Evolutionary conservation across 1,140 invertebrate genomes (phyloP).

Genomic region (Heterodera carotae): DNA sequence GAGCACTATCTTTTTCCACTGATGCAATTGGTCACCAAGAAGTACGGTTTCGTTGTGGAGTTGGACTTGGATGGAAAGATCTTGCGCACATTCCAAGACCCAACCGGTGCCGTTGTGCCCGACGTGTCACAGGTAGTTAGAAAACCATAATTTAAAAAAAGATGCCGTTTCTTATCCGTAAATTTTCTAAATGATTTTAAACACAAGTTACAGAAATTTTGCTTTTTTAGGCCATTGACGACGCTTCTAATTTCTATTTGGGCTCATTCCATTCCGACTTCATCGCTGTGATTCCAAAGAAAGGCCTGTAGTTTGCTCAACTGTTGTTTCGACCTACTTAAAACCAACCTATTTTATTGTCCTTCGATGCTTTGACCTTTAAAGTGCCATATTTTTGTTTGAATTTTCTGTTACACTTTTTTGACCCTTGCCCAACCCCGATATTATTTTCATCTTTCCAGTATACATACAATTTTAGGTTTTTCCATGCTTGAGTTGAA

Average conservation of each 20-base stretch:
- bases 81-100: conserved; percentile 66
- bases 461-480: no score
- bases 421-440: no score
- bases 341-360: no score
- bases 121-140: conserved; percentile 65
- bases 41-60: conserved; percentile 67
- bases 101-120: conserved; percentile 60
- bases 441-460: no score
- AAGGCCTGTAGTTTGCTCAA: background rate
- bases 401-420: no score
- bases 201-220: conserved; percentile 47
- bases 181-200: conserved; percentile 21
- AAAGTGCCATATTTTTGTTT: no score
- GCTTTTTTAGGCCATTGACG: conserved; percentile 48
- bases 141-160: no score
- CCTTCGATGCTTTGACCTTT: no score
- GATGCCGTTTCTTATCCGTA: no score
- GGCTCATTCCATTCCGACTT: conserved; percentile 60
- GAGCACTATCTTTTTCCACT: conserved; percentile 56
- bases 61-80: conserved; percentile 65
- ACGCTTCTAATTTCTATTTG: conserved; percentile 45
- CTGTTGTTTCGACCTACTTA: no score
- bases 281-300: conserved; percentile 54
- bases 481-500: no score
- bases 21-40: conserved; percentile 61